Percentiles rank a stretch among this genome's conserved stretches.
These are phyloP conservation scores for Shinisaurus crocodilurus DNA, from an alignment of 2,113 vertebrate genomes.

Conservation along the genomic window DNA sequence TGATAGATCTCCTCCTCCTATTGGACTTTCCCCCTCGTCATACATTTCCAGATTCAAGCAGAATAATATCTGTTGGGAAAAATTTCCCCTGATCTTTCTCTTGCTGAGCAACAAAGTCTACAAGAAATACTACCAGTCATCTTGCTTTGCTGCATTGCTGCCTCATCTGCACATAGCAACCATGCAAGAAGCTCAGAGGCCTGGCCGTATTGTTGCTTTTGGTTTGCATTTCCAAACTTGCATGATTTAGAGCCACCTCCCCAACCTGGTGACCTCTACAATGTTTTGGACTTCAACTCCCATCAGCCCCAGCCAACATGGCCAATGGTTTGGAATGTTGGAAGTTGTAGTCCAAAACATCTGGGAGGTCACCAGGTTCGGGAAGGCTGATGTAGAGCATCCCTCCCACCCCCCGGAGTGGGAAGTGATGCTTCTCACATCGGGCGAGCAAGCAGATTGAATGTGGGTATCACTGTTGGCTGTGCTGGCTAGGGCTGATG, in stretches of 20 bases:
- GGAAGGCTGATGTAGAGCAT: neutral
- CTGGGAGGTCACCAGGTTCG: neutral
- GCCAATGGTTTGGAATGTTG: no score
- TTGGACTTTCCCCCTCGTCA: no score
- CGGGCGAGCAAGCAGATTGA: neutral
- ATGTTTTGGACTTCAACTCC: no score
- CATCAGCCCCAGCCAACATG: no score
- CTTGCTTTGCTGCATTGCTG: neutral
- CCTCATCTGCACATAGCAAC: neutral
- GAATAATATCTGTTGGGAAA: neutral
- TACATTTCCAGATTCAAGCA: no score
- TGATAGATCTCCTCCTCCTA: neutral
- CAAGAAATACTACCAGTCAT: neutral
- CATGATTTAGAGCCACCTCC: no score
- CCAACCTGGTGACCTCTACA: no score
- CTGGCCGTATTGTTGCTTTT: neutral
- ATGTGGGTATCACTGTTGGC: neutral
- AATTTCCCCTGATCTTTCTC: neutral
- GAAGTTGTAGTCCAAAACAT: no score
- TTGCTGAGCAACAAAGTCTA: neutral
- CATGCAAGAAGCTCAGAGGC: neutral
- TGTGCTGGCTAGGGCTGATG: neutral
- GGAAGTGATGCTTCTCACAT: neutral
- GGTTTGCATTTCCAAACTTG: neutral
- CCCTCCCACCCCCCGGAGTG: neutral